Percentiles rank a stretch among this genome's conserved stretches.
Evolutionary conservation across 2,888 invertebrate species (phyloP).

Genomic region (Habrosyne pyritoides): DNA sequence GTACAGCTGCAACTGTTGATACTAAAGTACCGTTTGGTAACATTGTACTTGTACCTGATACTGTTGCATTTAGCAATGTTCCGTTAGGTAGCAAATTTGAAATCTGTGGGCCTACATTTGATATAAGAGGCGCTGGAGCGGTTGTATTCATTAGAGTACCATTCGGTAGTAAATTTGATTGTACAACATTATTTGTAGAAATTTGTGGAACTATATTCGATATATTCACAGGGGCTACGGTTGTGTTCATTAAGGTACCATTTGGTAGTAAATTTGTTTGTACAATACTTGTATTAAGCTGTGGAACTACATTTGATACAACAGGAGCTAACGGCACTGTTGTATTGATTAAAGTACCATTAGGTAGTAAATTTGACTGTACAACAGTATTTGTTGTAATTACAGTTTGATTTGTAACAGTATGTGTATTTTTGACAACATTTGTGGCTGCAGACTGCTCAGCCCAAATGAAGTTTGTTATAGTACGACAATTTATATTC

Average conservation of each 20-base stretch:
- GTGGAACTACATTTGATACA: background rate
- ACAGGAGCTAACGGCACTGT: background rate
- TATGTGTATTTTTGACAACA: background rate
- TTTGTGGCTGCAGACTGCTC: slow-evolving; percentile 8
- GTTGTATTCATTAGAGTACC: background rate
- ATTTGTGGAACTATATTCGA: slow-evolving; percentile 10
- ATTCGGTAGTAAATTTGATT: background rate
- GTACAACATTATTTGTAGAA: background rate
- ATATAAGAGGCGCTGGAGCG: background rate
- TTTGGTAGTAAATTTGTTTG: background rate
- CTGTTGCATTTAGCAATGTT: slow-evolving; percentile 5
- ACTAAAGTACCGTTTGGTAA: background rate
- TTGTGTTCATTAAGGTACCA: too few species aligned
- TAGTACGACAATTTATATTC: slow-evolving; percentile 25
- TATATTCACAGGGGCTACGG: background rate
- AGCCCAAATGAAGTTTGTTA: slow-evolving; percentile 25
- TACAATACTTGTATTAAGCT: too few species aligned
- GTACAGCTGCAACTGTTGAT: background rate
- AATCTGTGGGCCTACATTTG: background rate
- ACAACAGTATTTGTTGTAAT: background rate
- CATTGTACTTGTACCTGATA: background rate
- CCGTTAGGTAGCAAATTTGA: slow-evolving; percentile 10
- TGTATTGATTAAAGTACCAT: background rate
- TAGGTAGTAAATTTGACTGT: background rate
- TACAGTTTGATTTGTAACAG: background rate